Evolutionary conservation across 2,113 vertebrate genomes (phyloP), one percentile per base, ranked within the genome.

Genomic region (Leucosticte australis): DNA sequence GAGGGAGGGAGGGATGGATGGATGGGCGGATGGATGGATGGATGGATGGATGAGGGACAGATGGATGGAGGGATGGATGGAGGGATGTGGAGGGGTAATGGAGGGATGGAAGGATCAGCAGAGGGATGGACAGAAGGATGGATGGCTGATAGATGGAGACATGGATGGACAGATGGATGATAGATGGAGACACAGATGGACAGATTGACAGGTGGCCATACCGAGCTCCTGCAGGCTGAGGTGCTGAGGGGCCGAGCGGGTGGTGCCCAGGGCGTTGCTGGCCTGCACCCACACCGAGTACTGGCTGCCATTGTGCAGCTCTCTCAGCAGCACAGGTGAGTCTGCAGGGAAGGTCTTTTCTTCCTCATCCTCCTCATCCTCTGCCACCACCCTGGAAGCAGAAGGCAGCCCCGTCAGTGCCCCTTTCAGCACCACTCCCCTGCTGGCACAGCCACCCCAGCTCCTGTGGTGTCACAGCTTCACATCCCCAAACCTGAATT

Each of bases 161-260:
- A 30, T 3, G 7, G 28, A 18, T 17, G 27, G 50, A 52, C 2
- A 1, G 24, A 44, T 7, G 15, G 21, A 53, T 5, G 20, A 53
- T 7, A 3, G 53, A 65, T 13, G 21, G 31, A 7, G 1, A 13
- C 14, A 33, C 4, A 5, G 62, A 64, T 11, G 41, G 47, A 28
- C 0, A 7, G 53, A 22, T 3, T 4, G 13, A 41, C 4, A 5
- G 62, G 11, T 8, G 21, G 11, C 59, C 80, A 9, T 96, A 98
- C 98, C 98, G 9, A 98, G 90, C 39, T 97, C 91, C 23, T 74
- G 95, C 92, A 98, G 94, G 39, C 89, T 6, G 64, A 98, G 67
- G 8, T 6, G 82, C 55, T 2, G 65, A 0, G n/a, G 92, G 30
- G 82, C 64, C 0, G 98, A 98, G 65, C 41, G 56, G 33, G 95